Percentiles rank a stretch among this genome's conserved stretches.
Conservation (phyloP, 2,113 vertebrate species). For the Hippocampus mohnikei region DNA sequence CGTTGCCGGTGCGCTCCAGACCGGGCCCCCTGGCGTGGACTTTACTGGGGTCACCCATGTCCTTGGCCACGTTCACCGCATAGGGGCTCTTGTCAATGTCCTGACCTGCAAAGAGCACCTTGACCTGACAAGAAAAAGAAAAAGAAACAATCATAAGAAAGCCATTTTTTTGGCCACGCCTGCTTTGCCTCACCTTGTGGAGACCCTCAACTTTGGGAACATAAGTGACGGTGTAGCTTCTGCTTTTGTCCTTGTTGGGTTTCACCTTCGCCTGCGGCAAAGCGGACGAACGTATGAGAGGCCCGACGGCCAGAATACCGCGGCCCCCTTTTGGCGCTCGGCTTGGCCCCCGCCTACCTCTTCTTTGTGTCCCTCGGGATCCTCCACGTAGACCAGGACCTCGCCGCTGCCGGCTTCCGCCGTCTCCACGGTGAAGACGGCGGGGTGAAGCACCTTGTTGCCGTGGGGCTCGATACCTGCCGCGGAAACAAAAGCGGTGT, state of each 20-base stretch:
- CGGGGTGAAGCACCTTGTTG: constrained; percentile 86
- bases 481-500: constrained; percentile 8
- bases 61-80: constrained; percentile 84
- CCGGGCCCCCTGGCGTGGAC: constrained; percentile 90
- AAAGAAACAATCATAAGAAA: neutral
- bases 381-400: constrained; percentile 91
- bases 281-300: constrained; percentile 3
- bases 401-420: constrained; percentile 83
- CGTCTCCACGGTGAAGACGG: constrained; percentile 90
- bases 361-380: constrained; percentile 92
- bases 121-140: constrained; percentile 74
- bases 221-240: constrained; percentile 87
- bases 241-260: constrained; percentile 86
- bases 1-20: constrained; percentile 84
- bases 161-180: too few species aligned
- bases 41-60: constrained; percentile 84
- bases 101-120: constrained; percentile 93
- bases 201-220: constrained; percentile 89
- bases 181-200: constrained; percentile 80
- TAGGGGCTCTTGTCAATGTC: constrained; percentile 92
- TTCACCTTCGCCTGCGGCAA: constrained; percentile 84
- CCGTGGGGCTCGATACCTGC: constrained; percentile 89
- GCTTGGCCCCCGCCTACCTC: constrained; percentile 77
- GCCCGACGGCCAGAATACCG: neutral
- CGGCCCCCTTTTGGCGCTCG: neutral